A percentile compares a stretch with the other conserved stretches of the same genome.
Evolutionary conservation across 1,140 invertebrate species (phyloP).

Genomic region (Aricia agestis): DNA sequence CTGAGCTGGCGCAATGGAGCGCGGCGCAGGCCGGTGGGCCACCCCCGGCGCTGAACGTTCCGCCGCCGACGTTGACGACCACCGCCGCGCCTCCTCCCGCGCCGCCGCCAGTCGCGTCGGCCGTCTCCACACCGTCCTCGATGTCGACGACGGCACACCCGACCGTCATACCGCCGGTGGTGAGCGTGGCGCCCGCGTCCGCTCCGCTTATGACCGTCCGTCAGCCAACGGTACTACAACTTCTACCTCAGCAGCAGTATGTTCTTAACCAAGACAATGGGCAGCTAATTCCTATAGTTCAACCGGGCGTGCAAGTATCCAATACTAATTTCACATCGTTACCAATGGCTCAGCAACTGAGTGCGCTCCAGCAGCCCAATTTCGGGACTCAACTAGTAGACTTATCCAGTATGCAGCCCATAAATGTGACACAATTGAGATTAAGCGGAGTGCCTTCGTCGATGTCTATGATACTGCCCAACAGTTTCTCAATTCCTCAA

Average conservation of each 20-base stretch:
- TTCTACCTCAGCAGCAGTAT: slow-evolving; percentile 66
- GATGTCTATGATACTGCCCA: slow-evolving; percentile 69
- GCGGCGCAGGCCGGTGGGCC: slow-evolving; percentile 62
- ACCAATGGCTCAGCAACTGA: slow-evolving; percentile 53
- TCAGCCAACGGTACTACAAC: slow-evolving; percentile 60
- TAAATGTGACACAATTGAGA: slow-evolving; percentile 62
- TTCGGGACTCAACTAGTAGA: slow-evolving; percentile 66
- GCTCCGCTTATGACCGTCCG: slow-evolving; percentile 65
- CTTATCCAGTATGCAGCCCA: slow-evolving; percentile 64
- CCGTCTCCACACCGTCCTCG: slow-evolving; percentile 46
- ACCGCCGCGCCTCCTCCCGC: slow-evolving; percentile 52
- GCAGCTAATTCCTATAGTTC: slow-evolving; percentile 67
- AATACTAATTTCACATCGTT: slow-evolving; percentile 65
- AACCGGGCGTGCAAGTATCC: slow-evolving; percentile 63
- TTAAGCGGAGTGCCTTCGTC: slow-evolving; percentile 70
- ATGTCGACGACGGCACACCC: slow-evolving; percentile 49
- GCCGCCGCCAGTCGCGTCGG: slow-evolving; percentile 47
- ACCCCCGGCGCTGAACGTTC: slow-evolving; percentile 56
- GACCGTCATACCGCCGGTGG: slow-evolving; percentile 57
- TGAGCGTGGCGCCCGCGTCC: slow-evolving; percentile 56
- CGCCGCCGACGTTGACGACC: slow-evolving; percentile 56
- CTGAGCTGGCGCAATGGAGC: slow-evolving; percentile 81
- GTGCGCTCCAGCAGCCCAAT: slow-evolving; percentile 56
- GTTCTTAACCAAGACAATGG: slow-evolving; percentile 67
- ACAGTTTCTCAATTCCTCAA: slow-evolving; percentile 62